Evolutionary conservation across 2,113 vertebrate species (phyloP).

Genomic region (Scalopus aquaticus): DNA sequence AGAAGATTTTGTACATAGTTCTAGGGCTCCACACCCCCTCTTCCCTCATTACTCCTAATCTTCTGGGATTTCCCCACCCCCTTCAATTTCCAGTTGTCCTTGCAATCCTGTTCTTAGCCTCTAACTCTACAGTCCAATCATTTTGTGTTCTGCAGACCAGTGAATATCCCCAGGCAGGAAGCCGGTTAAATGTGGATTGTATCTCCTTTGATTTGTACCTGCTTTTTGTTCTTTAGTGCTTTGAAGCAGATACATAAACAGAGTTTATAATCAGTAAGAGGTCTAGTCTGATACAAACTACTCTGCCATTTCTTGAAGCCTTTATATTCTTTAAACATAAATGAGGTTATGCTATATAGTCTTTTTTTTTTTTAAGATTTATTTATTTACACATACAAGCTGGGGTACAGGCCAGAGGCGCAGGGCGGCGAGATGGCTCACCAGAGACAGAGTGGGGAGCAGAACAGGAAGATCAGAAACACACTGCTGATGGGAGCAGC

Average conservation of each 20-base stretch:
- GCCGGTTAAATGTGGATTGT: not conserved
- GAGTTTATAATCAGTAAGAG: not conserved
- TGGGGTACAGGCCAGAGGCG: too few relatives aligned
- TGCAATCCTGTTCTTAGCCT: not conserved
- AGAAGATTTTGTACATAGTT: conserved; percentile 38
- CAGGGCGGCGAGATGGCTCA: too few relatives aligned
- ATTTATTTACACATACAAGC: too few relatives aligned
- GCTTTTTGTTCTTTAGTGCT: not conserved
- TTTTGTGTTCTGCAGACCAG: not conserved
- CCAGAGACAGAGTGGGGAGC: too few relatives aligned
- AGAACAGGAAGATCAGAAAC: too few relatives aligned
- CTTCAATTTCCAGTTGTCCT: conserved; percentile 27
- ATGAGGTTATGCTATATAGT: not conserved
- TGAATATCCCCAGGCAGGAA: not conserved
- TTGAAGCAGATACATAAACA: not conserved
- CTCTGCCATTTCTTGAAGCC: not conserved
- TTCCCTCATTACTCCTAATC: not conserved
- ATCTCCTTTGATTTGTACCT: not conserved
- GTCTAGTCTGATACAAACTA: conserved; percentile 5
- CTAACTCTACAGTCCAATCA: not conserved
- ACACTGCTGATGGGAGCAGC: too few relatives aligned
- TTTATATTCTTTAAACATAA: conserved; percentile 34
- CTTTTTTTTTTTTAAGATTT: too few relatives aligned
- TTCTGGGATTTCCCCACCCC: not conserved
- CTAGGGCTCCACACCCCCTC: not conserved